phyloP scores from a whole-genome alignment of 2,797 vertebrate species.

The Acanthopagrus latus region DNA sequence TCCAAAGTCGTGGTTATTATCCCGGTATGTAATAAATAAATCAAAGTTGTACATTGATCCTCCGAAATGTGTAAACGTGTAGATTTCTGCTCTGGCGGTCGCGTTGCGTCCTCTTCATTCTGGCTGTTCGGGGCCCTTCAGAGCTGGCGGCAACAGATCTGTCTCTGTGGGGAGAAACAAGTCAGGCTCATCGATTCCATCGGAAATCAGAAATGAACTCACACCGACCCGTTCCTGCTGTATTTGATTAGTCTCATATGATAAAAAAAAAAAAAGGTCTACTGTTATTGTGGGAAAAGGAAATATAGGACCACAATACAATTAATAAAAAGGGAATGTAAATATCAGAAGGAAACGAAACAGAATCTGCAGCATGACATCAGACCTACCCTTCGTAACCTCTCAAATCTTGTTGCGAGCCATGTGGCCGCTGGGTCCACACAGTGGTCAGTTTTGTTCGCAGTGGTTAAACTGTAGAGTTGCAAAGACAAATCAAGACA shows the following conservation, averaged over 20 bases:
- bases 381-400: background rate
- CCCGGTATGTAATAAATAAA: too few species aligned
- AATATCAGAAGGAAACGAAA: too few species aligned
- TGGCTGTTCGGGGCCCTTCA: background rate
- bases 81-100: background rate
- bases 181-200: background rate
- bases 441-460: background rate
- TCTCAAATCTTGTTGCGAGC: background rate
- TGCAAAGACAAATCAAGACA: background rate
- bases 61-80: background rate
- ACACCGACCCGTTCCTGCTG: too few species aligned
- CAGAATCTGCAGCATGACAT: too few species aligned
- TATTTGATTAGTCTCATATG: too few species aligned
- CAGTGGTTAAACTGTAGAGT: background rate
- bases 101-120: background rate
- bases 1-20: too few species aligned
- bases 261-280: too few species aligned
- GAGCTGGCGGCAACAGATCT: background rate
- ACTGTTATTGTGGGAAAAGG: too few species aligned
- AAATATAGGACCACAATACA: too few species aligned
- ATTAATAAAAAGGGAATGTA: background rate
- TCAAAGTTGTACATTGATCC: too few species aligned
- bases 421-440: constrained; percentile 1
- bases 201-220: background rate
- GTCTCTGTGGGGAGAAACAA: constrained; percentile 5